A percentile compares a stretch with the other conserved stretches of the same genome.
These are phyloP conservation scores for Drosophila kikkawai DNA, from an alignment of 1,140 invertebrate genomes.

Conservation along the genomic window DNA sequence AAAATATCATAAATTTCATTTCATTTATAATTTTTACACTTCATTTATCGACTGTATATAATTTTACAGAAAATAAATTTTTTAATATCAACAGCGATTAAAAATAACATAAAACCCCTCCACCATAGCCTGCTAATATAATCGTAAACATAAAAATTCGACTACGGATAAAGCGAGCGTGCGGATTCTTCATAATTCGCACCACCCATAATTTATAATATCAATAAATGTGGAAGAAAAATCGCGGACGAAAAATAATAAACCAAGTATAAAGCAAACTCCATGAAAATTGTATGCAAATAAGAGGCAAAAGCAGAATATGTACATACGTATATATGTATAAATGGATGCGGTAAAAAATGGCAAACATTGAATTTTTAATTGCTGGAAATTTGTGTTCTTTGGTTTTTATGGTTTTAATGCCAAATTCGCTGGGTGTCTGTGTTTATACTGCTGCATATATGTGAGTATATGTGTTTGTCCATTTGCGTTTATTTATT, in stretches of 20 bases:
- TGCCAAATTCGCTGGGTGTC: constrained; percentile 30
- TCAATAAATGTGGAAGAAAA: constrained; percentile 60
- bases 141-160: constrained; percentile 18
- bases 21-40: no score
- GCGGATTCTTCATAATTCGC: constrained; percentile 54
- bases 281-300: constrained; percentile 37
- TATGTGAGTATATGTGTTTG: constrained; percentile 42
- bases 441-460: constrained; percentile 45
- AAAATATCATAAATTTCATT: neutral
- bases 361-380: constrained; percentile 79
- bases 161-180: neutral
- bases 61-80: neutral
- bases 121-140: neutral
- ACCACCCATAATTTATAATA: constrained; percentile 74
- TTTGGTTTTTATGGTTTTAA: constrained; percentile 65
- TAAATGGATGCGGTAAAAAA: constrained; percentile 40
- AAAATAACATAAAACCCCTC: constrained; percentile 3
- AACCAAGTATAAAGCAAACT: constrained; percentile 47
- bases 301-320: constrained; percentile 23
- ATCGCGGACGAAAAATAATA: constrained; percentile 45
- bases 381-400: constrained; percentile 77
- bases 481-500: constrained; percentile 66
- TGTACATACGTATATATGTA: constrained; percentile 1
- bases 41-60: neutral
- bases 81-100: constrained; percentile 3